Conservation (phyloP, 2,113 vertebrate genomes). For the Bufo gargarizans region DNA sequence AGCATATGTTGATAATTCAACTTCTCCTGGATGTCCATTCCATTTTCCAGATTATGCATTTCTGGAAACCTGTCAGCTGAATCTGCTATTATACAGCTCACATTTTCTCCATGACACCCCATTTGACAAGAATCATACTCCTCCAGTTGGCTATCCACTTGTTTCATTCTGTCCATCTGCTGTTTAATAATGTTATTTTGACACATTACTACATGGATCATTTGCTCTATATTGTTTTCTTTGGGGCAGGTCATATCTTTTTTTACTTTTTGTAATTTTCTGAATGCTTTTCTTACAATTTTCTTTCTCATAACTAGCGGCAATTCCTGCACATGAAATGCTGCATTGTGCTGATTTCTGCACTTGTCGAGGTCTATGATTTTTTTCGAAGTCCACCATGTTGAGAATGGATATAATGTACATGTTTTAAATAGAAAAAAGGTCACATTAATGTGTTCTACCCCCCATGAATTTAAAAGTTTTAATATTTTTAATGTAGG, state of each 20-base stretch:
- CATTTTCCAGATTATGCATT: background rate
- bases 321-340: constrained; percentile 80
- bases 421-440: constrained; percentile 79
- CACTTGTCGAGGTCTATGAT: constrained; percentile 74
- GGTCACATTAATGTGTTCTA: constrained; percentile 84
- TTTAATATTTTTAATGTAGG: constrained; percentile 89
- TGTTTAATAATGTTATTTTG: constrained; percentile 93
- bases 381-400: constrained; percentile 78
- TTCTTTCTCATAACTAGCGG: constrained; percentile 89
- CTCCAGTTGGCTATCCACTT: constrained; percentile 87
- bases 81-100: constrained; percentile 68
- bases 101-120: constrained; percentile 73
- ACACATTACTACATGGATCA: constrained; percentile 89
- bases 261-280: constrained; percentile 90
- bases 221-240: constrained; percentile 80
- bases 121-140: constrained; percentile 73
- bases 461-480: constrained; percentile 94
- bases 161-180: constrained; percentile 85
- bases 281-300: constrained; percentile 90
- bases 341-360: constrained; percentile 65
- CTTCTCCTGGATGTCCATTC: constrained; percentile 78
- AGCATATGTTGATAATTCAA: constrained; percentile 79
- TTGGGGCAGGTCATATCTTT: constrained; percentile 74
- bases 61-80: constrained; percentile 41
- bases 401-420: constrained; percentile 79